Evolutionary conservation across 2,797 vertebrate genomes (phyloP).

Genomic region (Chanos chanos): DNA sequence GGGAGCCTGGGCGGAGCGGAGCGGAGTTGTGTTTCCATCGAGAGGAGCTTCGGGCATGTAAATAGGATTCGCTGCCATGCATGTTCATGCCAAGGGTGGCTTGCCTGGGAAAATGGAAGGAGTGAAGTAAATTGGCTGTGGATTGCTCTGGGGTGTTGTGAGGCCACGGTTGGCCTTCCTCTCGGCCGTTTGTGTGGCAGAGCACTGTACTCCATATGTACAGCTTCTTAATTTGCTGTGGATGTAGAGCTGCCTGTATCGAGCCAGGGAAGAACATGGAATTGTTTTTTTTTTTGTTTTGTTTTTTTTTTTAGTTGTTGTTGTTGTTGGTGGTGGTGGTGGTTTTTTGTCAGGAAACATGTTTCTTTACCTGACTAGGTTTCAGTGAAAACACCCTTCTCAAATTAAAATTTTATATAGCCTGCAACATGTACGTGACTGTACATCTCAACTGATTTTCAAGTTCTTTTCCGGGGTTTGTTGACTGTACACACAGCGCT

Average conservation of each 20-base stretch:
- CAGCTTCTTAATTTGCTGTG: constrained; percentile 13
- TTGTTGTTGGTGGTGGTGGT: neutral
- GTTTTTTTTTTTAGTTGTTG: neutral
- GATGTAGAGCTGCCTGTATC: neutral
- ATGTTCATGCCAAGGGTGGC: constrained; percentile 58
- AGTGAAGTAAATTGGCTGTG: constrained; percentile 47
- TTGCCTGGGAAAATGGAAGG: constrained; percentile 39
- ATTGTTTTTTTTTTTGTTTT: neutral
- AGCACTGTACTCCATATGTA: constrained; percentile 24
- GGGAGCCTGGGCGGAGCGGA: neutral
- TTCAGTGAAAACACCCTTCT: too few relatives aligned
- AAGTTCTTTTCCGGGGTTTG: too few relatives aligned
- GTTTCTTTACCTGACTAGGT: too few relatives aligned
- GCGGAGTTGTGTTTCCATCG: constrained; percentile 38
- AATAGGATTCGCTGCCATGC: constrained; percentile 56
- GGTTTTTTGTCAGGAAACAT: neutral
- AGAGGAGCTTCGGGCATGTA: constrained; percentile 55
- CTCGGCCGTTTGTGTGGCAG: constrained; percentile 5
- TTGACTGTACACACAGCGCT: too few relatives aligned
- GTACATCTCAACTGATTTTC: too few relatives aligned
- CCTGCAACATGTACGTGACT: too few relatives aligned
- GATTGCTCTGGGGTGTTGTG: too few relatives aligned
- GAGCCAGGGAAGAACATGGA: constrained; percentile 3
- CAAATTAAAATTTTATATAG: too few relatives aligned
- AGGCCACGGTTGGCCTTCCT: too few relatives aligned